Percentiles rank a stretch among this genome's conserved stretches.
Conservation (phyloP, 1,140 invertebrate genomes). For the Apis laboriosa region DNA sequence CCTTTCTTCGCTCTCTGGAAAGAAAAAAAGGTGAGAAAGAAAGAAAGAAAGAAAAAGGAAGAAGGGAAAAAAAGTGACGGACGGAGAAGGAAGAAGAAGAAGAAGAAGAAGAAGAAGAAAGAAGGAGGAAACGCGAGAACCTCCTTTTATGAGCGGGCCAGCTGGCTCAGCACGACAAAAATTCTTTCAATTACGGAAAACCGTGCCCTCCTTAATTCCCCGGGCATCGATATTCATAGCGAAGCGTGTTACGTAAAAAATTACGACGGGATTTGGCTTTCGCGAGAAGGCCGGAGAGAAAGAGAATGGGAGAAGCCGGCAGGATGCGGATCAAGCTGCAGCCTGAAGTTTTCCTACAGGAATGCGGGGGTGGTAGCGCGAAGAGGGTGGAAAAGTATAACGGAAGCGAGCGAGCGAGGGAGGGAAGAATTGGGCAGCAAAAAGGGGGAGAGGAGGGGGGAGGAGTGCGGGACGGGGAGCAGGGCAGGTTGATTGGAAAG, state of each 20-base stretch:
- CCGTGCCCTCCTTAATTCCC: slow-evolving; percentile 68
- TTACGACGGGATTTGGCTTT: slow-evolving; percentile 48
- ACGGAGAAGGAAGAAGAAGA: not conserved
- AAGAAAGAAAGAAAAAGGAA: not conserved
- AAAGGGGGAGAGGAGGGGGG: slow-evolving; percentile 32
- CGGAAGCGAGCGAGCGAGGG: slow-evolving; percentile 47
- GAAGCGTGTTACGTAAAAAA: slow-evolving; percentile 70
- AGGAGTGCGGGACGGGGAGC: slow-evolving; percentile 45
- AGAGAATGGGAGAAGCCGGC: not conserved
- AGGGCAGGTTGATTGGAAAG: slow-evolving; percentile 71
- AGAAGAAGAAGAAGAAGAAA: not conserved
- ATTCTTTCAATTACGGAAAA: slow-evolving; percentile 75
- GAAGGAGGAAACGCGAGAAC: slow-evolving; percentile 30
- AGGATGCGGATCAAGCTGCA: slow-evolving; percentile 56
- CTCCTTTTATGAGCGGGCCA: slow-evolving; percentile 70
- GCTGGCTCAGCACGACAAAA: slow-evolving; percentile 71
- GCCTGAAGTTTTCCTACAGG: slow-evolving; percentile 47
- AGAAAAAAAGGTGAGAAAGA: not conserved
- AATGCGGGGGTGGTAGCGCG: slow-evolving; percentile 30
- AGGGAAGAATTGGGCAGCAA: slow-evolving; percentile 62
- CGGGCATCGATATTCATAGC: slow-evolving; percentile 74
- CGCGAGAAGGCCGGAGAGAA: not conserved
- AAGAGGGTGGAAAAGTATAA: slow-evolving; percentile 58
- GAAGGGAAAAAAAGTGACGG: not conserved
- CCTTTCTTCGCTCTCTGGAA: slow-evolving; percentile 2